Conservation (phyloP, 2,888 invertebrate genomes). For the Theristus sp. region DNA sequence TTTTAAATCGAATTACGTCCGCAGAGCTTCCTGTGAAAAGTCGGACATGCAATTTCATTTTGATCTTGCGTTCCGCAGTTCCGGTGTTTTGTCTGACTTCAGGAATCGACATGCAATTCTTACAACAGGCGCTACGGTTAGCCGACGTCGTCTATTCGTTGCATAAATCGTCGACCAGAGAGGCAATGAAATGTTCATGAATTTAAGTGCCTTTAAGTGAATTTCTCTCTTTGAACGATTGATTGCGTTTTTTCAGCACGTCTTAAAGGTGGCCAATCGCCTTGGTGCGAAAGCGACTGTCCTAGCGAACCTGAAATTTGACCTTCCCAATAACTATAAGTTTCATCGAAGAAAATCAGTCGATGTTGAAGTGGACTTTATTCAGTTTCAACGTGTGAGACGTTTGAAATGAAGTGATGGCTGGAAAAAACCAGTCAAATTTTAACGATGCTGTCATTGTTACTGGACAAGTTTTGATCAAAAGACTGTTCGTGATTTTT, state of each 20-base stretch:
- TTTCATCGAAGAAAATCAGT: slow-evolving; percentile 66
- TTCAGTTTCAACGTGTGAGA: slow-evolving; percentile 15
- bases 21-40: too few relatives aligned
- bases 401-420: background rate
- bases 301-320: slow-evolving; percentile 65
- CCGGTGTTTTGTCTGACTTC: too few relatives aligned
- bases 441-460: too few relatives aligned
- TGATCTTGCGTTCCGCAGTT: too few relatives aligned
- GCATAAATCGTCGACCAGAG: slow-evolving; percentile 73
- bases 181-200: background rate
- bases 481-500: too few relatives aligned
- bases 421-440: too few relatives aligned
- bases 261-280: slow-evolving; percentile 47
- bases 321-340: slow-evolving; percentile 67
- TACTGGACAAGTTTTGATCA: too few relatives aligned
- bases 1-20: too few relatives aligned
- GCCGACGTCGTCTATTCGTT: slow-evolving; percentile 63
- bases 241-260: slow-evolving; percentile 28
- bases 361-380: slow-evolving; percentile 72
- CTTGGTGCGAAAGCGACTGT: slow-evolving; percentile 49
- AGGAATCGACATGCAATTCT: slow-evolving; percentile 72
- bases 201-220: too few relatives aligned
- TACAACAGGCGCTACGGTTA: slow-evolving; percentile 52
- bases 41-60: too few relatives aligned
- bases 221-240: too few relatives aligned